Evolutionary conservation across 1,140 invertebrate species (phyloP).

Genomic region (Archivesica marissinica): DNA sequence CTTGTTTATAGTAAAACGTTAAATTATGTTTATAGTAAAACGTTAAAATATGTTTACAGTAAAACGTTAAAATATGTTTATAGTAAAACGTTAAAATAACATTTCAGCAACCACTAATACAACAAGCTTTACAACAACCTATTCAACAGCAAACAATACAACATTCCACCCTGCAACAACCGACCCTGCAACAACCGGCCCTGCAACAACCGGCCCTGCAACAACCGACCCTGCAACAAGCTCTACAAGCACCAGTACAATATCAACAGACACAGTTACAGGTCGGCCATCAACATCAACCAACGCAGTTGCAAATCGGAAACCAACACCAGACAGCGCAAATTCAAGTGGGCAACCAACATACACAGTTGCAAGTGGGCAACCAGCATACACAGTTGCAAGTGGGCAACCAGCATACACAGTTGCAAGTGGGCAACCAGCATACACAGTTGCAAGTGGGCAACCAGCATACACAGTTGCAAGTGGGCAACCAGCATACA

Average conservation of each 20-base stretch:
- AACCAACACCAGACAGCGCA: slow-evolving; percentile 73
- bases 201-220: slow-evolving; percentile 55
- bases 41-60: slow-evolving; percentile 16
- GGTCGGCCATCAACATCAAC: slow-evolving; percentile 68
- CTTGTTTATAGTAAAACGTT: too few relatives aligned
- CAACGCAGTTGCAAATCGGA: slow-evolving; percentile 45
- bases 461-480: slow-evolving; percentile 38
- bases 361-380: slow-evolving; percentile 49
- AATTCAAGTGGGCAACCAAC: too few relatives aligned
- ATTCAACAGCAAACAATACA: slow-evolving; percentile 48
- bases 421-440: slow-evolving; percentile 62
- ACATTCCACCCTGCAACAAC: too few relatives aligned
- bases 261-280: slow-evolving; percentile 39
- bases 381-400: slow-evolving; percentile 69
- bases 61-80: slow-evolving; percentile 22
- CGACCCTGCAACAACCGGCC: slow-evolving; percentile 56
- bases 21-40: too few relatives aligned
- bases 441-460: slow-evolving; percentile 71
- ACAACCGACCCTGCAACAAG: slow-evolving; percentile 61
- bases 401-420: slow-evolving; percentile 58
- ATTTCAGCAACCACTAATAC: slow-evolving; percentile 24
- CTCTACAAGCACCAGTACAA: slow-evolving; percentile 32
- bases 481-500: slow-evolving; percentile 67
- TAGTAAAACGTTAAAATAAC: slow-evolving; percentile 23
- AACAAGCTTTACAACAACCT: slow-evolving; percentile 63